These are phyloP conservation scores for Trisateles emortualis DNA, from an alignment of 2,888 invertebrate genomes.

Conservation along the genomic window DNA sequence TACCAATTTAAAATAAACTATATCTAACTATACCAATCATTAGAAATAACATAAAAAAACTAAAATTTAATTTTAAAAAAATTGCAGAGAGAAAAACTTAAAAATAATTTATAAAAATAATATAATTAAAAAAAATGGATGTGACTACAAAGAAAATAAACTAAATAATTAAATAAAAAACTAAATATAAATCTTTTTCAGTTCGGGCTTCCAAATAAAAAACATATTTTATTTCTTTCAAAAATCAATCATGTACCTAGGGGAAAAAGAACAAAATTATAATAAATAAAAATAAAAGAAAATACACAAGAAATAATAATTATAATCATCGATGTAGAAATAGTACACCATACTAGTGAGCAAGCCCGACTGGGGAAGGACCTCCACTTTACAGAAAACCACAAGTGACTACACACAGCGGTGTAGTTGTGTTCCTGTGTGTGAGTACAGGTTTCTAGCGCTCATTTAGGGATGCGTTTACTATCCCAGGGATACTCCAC, in stretches of 20 bases:
- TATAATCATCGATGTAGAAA: too few species aligned
- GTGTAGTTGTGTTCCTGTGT: too few species aligned
- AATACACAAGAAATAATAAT: constrained; percentile 24
- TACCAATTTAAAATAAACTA: too few species aligned
- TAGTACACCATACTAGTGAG: too few species aligned
- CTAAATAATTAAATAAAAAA: constrained; percentile 45
- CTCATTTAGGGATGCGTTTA: too few species aligned
- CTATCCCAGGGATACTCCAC: too few species aligned
- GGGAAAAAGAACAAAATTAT: constrained; percentile 44
- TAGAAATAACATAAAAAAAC: constrained; percentile 11
- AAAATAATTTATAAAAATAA: constrained; percentile 34
- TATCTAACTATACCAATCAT: too few species aligned
- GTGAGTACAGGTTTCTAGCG: too few species aligned
- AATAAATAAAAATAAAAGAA: constrained; percentile 29
- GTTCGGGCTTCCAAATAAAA: constrained; percentile 37
- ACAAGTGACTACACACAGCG: too few species aligned
- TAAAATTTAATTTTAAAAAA: constrained; percentile 8
- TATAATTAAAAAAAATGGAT: constrained; percentile 61
- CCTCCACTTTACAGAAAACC: too few species aligned
- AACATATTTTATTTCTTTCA: constrained; percentile 46
- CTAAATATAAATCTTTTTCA: constrained; percentile 48
- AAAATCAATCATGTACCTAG: constrained; percentile 84
- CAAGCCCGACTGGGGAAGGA: too few species aligned
- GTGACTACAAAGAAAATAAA: constrained; percentile 71
- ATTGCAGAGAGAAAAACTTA: constrained; percentile 25